Base-by-base conservation (phyloP, 2,888 invertebrate species). In the Theodoxus fluviatilis region DNA sequence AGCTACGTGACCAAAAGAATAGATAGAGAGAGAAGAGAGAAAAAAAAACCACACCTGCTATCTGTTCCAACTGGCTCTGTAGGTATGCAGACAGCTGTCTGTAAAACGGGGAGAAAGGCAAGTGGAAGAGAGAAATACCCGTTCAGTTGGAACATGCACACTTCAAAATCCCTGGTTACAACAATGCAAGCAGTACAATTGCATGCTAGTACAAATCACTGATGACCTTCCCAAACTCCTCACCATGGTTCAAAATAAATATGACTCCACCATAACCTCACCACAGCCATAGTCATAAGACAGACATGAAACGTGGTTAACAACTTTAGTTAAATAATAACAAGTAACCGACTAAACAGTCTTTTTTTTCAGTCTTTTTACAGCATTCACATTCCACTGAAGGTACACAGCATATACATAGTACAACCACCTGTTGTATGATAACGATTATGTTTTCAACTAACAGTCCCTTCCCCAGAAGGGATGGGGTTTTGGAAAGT, bases 241-340 rank as follows among this genome's bases (percentile, higher is more conserved):
- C 25, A 66, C 65, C 65, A 70, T 70, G 70, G 70, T 70, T 70
- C 55, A 70, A 70, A 70, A 70, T 70, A 70, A 70, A 70, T 70
- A 70, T 70, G 65, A 70, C 55, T 65, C 55, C 57, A 63, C 47
- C 40, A 47, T 69, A 69, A 63, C 64, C 64, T 49, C 61, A 69
- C 35, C 35, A 47, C 28, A 49, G 38, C 43, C 33, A 49, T 61
- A 49, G 63, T 69, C 63, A 61, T 49, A 63, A 47, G 63, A 63
- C 66, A 49, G 38, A 66, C 65, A 70, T 69, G 69, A 69, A 69
- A 63, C 63, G 66, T 70, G 70, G 73, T 75, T 79, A 80, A 80
- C 79, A 80, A 78, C 73, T 75, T 68, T 63, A 70, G 73, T 76
- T 80, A 78, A 80, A 80, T 80, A 80, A 79, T 76, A 79, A 78